A percentile compares a stretch with the other conserved stretches of the same genome.
These are phyloP conservation scores for Temnothorax unifasciatus DNA, from an alignment of 2,888 invertebrate species.

Conservation along the genomic window DNA sequence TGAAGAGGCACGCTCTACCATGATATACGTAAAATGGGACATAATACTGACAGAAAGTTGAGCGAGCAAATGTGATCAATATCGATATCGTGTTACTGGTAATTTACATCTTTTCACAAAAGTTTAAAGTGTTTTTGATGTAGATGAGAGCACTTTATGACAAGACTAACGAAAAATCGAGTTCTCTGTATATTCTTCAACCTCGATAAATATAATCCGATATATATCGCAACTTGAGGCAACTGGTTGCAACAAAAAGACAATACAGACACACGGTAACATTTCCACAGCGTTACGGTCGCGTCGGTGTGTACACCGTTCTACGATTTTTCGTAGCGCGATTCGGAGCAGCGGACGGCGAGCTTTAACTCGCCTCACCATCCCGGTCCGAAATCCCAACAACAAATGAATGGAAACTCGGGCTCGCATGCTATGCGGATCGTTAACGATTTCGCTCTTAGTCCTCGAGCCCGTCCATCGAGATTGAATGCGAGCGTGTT, in stretches of 20 bases:
- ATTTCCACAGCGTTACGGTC: slow-evolving; percentile 41
- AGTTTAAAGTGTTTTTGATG: neutral
- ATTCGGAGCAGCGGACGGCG: neutral
- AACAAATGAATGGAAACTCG: slow-evolving; percentile 47
- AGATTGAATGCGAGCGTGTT: slow-evolving; percentile 39
- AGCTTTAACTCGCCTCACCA: neutral
- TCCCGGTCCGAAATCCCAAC: slow-evolving; percentile 16
- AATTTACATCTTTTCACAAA: neutral
- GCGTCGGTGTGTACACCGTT: neutral
- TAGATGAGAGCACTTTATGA: neutral
- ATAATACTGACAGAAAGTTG: neutral
- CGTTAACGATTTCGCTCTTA: slow-evolving; percentile 38
- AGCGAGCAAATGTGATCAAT: too few species aligned
- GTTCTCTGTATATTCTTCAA: slow-evolving; percentile 24
- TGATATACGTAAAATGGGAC: neutral
- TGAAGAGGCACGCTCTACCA: neutral
- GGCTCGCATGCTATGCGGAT: slow-evolving; percentile 33
- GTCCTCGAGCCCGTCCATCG: neutral
- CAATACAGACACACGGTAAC: slow-evolving; percentile 22
- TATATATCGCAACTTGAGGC: slow-evolving; percentile 11
- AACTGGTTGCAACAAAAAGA: slow-evolving; percentile 26
- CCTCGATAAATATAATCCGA: slow-evolving; percentile 44
- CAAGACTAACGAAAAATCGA: slow-evolving; percentile 10
- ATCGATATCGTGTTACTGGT: neutral
- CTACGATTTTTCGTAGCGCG: slow-evolving; percentile 33